A percentile compares a stretch with the other conserved stretches of the same genome.
phyloP scores from a whole-genome alignment of 2,797 vertebrate species.

The Odontamblyopus lacepedii region DNA sequence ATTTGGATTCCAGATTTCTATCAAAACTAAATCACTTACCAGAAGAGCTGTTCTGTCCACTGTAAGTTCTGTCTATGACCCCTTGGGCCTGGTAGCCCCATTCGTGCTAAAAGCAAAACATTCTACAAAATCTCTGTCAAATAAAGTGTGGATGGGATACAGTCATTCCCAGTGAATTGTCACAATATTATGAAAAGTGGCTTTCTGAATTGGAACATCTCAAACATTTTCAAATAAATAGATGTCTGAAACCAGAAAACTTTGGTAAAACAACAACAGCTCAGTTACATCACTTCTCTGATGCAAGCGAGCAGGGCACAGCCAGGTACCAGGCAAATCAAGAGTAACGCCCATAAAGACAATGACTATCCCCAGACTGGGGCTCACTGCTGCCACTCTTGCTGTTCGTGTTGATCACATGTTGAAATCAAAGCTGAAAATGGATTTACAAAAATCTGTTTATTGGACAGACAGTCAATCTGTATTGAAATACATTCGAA shows the following conservation, averaged over 20 bases:
- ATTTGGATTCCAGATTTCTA: neutral
- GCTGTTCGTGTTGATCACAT: neutral
- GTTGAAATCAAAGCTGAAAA: neutral
- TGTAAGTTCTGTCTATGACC: neutral
- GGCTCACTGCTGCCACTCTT: neutral
- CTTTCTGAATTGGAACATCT: too few species aligned
- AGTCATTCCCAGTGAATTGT: neutral
- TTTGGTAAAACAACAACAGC: neutral
- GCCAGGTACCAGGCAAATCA: neutral
- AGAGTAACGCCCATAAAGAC: neutral
- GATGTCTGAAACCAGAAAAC: too few species aligned
- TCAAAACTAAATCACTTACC: neutral
- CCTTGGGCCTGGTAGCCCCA: neutral
- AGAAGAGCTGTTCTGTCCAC: neutral
- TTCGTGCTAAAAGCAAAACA: neutral
- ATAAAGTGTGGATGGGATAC: neutral
- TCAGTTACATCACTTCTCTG: neutral
- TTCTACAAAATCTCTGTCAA: neutral
- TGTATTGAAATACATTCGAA: too few species aligned
- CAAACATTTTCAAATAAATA: too few species aligned
- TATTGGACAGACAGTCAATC: neutral
- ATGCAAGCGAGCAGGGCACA: neutral
- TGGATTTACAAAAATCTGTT: neutral
- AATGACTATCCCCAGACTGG: neutral
- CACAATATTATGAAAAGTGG: too few species aligned